Conservation (phyloP, 2,113 vertebrate species). For the Otus sunia region DNA sequence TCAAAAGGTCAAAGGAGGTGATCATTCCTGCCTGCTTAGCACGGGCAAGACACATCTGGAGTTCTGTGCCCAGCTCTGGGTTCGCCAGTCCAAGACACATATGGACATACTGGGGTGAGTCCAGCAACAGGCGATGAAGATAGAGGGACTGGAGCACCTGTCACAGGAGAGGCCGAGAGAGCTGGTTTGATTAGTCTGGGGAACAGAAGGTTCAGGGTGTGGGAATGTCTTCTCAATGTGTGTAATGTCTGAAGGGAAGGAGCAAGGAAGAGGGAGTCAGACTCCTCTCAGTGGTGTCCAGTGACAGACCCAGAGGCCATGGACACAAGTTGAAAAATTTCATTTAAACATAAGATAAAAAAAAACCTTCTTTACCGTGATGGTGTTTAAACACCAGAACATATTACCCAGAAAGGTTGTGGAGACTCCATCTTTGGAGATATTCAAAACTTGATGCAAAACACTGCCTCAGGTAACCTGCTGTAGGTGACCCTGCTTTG, state of each 20-base stretch:
- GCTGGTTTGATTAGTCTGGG: background rate
- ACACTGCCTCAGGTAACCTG: background rate
- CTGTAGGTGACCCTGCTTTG: background rate
- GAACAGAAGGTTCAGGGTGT: background rate
- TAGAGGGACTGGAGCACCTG: background rate
- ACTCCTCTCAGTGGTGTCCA: background rate
- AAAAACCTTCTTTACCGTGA: background rate
- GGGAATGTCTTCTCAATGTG: background rate
- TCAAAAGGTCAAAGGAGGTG: background rate
- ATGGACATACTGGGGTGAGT: background rate
- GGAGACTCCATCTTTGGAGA: background rate
- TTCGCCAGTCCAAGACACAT: background rate
- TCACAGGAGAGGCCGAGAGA: background rate
- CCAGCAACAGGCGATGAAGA: background rate
- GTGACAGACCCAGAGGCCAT: background rate
- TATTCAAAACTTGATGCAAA: background rate
- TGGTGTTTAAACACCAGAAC: background rate
- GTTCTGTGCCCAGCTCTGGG: background rate
- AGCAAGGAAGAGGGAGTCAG: background rate
- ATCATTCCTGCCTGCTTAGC: background rate
- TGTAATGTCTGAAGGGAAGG: background rate
- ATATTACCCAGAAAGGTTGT: background rate
- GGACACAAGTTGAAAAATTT: background rate
- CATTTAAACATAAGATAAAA: background rate
- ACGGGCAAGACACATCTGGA: background rate